Evolutionary conservation across 2,888 invertebrate genomes (phyloP).

Genomic region (Leptura quadrifasciata): DNA sequence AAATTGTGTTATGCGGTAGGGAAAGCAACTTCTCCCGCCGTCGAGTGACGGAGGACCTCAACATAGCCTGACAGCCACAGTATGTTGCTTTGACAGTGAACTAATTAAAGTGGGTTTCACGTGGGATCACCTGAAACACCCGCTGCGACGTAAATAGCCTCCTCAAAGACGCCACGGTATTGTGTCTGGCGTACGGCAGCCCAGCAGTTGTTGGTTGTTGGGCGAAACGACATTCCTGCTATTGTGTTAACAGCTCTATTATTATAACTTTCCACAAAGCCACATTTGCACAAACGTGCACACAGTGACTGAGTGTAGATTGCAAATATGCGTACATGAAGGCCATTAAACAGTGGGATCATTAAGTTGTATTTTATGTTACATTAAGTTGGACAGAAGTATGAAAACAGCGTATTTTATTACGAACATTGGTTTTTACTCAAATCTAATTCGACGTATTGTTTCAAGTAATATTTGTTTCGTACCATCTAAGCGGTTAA

Average conservation of each 20-base stretch:
- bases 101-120: slow-evolving; percentile 68
- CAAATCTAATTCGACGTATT: too few species aligned
- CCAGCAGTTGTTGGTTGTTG: slow-evolving; percentile 42
- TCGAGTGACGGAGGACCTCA: slow-evolving; percentile 42
- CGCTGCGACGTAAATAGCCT: slow-evolving; percentile 66
- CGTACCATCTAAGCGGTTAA: too few species aligned
- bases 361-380: slow-evolving; percentile 20
- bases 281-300: slow-evolving; percentile 39
- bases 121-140: slow-evolving; percentile 67
- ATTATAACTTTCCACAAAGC: slow-evolving; percentile 57
- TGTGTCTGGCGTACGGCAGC: slow-evolving; percentile 41
- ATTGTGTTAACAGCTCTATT: slow-evolving; percentile 64
- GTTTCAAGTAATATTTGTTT: too few species aligned
- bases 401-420: background rate
- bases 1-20: slow-evolving; percentile 24
- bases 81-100: slow-evolving; percentile 67
- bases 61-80: slow-evolving; percentile 55
- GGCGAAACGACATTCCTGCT: slow-evolving; percentile 49
- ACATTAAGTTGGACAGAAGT: background rate
- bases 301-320: slow-evolving; percentile 30
- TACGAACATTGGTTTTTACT: background rate
- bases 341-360: slow-evolving; percentile 22
- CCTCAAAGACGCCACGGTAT: slow-evolving; percentile 56
- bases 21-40: slow-evolving; percentile 25
- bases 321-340: slow-evolving; percentile 33